Percentiles rank a stretch among this genome's conserved stretches.
Conservation (phyloP, 2,888 invertebrate species). For the Synergus umbraculus region DNA sequence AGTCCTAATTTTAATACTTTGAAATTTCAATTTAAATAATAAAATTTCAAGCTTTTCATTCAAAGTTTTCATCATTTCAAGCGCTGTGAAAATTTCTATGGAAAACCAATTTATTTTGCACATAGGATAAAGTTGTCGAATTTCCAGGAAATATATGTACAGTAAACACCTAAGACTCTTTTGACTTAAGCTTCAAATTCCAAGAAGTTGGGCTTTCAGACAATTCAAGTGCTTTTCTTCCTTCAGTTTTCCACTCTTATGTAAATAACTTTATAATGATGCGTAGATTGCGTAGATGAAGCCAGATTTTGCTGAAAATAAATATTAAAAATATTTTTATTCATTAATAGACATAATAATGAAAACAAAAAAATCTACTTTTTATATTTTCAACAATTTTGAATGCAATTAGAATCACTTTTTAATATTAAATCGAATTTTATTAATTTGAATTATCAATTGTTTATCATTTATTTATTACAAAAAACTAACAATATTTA, state of each 20-base stretch:
- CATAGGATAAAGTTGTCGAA: not conserved
- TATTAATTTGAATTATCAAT: not conserved
- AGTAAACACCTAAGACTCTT: slow-evolving; percentile 1
- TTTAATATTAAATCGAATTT: not conserved
- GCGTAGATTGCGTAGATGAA: not conserved
- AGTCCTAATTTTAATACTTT: no score
- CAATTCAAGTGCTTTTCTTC: not conserved
- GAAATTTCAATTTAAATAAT: no score
- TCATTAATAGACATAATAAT: not conserved
- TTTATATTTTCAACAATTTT: not conserved
- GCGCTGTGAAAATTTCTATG: not conserved
- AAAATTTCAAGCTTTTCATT: no score
- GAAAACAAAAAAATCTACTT: not conserved
- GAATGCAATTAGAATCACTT: not conserved
- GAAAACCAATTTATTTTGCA: not conserved
- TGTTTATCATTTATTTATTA: not conserved
- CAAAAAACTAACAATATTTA: no score
- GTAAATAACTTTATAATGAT: not conserved
- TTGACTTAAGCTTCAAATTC: slow-evolving; percentile 53
- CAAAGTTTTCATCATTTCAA: not conserved
- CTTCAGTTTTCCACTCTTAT: slow-evolving; percentile 3
- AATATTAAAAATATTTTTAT: not conserved
- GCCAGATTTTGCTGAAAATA: not conserved
- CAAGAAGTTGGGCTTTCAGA: slow-evolving; percentile 50
- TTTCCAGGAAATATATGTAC: not conserved